Percentiles rank a stretch among this genome's conserved stretches.
phyloP scores from a whole-genome alignment of 1,140 invertebrate species.

The Drusus annulatus region DNA sequence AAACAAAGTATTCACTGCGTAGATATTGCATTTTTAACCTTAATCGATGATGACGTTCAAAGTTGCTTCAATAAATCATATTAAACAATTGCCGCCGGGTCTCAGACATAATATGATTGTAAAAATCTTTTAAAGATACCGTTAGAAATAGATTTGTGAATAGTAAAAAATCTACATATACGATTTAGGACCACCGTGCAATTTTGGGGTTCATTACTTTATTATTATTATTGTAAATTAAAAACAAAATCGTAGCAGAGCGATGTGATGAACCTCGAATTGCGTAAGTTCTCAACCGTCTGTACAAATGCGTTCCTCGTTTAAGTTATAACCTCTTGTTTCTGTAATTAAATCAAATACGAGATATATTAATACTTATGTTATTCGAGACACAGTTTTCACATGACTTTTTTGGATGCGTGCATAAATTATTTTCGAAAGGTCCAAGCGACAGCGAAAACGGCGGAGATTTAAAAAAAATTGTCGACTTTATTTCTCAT shows the following conservation, averaged over 20 bases:
- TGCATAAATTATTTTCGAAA: slow-evolving; percentile 10
- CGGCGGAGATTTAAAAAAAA: neutral
- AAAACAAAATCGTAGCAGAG: neutral
- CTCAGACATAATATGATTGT: too few species aligned
- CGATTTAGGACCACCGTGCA: too few species aligned
- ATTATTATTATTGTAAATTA: slow-evolving; percentile 2
- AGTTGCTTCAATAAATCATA: too few species aligned
- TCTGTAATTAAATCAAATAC: neutral
- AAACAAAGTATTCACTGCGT: too few species aligned
- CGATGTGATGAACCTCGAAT: neutral
- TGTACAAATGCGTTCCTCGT: slow-evolving; percentile 32
- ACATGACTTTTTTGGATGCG: neutral
- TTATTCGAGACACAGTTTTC: neutral
- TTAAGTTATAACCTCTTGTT: neutral
- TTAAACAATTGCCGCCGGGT: too few species aligned
- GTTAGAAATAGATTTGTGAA: too few species aligned
- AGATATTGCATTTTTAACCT: too few species aligned
- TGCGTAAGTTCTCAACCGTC: neutral
- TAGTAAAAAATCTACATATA: too few species aligned
- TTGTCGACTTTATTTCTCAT: neutral
- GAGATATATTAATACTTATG: slow-evolving; percentile 4
- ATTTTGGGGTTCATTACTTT: too few species aligned
- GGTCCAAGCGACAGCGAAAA: slow-evolving; percentile 2
- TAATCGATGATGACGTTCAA: too few species aligned
- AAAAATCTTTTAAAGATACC: too few species aligned